Conservation (phyloP, 2,113 vertebrate genomes). For the zebrafish (Danio rerio) region GRCz12tu NC_133184.1:29276501-29277000, state of each 20-base stretch:
- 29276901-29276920: constrained; percentile 23
- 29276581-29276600: neutral
- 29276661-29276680: neutral
- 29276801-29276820: constrained; percentile 45
- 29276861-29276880: neutral
- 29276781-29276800: constrained; percentile 29
- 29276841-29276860: constrained; percentile 15
- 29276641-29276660: neutral
- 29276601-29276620: neutral
- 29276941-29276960: constrained; percentile 4
- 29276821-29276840: constrained; percentile 46
- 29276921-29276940: constrained; percentile 31
- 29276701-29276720: neutral
- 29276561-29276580: too few relatives aligned
- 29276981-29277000: neutral
- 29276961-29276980: constrained; percentile 18
- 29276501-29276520: too few relatives aligned
- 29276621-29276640: neutral
- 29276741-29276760: constrained; percentile 29
- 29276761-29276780: constrained; percentile 25
- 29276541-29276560: too few relatives aligned
- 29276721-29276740: constrained; percentile 10
- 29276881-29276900: neutral
- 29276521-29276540: too few relatives aligned
- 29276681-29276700: constrained; percentile 11